These are phyloP conservation scores for Biston stratarius DNA, from an alignment of 2,888 invertebrate species.

Conservation along the genomic window DNA sequence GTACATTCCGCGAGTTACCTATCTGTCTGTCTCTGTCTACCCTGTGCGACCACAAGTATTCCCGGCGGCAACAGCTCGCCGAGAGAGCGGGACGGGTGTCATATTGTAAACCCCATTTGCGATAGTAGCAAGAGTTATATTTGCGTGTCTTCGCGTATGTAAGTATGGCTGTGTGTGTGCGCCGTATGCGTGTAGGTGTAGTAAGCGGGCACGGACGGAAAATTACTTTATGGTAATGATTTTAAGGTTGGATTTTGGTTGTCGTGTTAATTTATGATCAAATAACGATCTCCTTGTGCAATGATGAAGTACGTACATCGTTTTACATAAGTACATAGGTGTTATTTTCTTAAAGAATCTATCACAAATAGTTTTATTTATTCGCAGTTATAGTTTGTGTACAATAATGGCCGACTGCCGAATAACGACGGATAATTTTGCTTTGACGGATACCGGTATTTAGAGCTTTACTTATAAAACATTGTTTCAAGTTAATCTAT, in stretches of 20 bases:
- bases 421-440: background rate
- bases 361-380: slow-evolving; percentile 3
- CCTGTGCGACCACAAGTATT: background rate
- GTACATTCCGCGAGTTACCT: background rate
- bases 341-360: background rate
- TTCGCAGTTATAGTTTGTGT: background rate
- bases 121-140: slow-evolving; percentile 58
- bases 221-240: background rate
- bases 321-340: background rate
- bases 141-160: slow-evolving; percentile 45
- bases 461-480: too few species aligned
- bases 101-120: slow-evolving; percentile 72
- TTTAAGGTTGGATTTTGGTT: slow-evolving; percentile 1
- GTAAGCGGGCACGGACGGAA: background rate
- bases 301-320: background rate
- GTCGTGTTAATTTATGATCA: background rate
- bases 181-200: slow-evolving; percentile 4
- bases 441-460: too few species aligned
- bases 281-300: slow-evolving; percentile 3
- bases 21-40: slow-evolving; percentile 5
- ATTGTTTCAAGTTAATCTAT: too few species aligned
- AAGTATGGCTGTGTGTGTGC: slow-evolving; percentile 39
- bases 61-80: slow-evolving; percentile 30
- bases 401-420: background rate
- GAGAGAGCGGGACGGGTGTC: slow-evolving; percentile 46